Evolutionary conservation across 2,888 invertebrate species (phyloP).

Genomic region (Plebejus melissa): DNA sequence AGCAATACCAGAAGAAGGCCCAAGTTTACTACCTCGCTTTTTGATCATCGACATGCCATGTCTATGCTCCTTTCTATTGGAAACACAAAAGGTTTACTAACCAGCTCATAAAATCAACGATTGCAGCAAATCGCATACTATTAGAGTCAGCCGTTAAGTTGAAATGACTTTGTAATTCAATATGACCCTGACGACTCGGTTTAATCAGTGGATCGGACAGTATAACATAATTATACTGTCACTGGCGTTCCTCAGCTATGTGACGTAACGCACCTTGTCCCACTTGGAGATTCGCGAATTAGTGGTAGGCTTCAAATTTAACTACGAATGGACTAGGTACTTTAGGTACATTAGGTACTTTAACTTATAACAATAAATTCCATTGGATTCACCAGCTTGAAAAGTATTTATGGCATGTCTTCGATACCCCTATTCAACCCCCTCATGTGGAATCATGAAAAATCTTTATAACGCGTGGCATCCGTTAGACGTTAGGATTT

Average conservation of each 20-base stretch:
- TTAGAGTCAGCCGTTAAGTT: not conserved
- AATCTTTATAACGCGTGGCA: not conserved
- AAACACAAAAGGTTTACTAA: not conserved
- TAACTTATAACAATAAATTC: not conserved
- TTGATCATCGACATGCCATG: too few relatives aligned
- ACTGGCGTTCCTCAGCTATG: constrained; percentile 1
- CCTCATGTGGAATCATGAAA: not conserved
- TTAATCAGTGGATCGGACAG: constrained; percentile 13
- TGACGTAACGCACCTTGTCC: constrained; percentile 21
- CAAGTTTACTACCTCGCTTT: too few relatives aligned
- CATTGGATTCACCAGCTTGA: too few relatives aligned
- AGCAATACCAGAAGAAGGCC: not conserved
- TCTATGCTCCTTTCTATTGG: too few relatives aligned
- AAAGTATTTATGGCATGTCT: too few relatives aligned
- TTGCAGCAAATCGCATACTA: not conserved
- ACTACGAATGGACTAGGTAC: not conserved
- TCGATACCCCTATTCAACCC: too few relatives aligned
- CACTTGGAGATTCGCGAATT: constrained; percentile 1
- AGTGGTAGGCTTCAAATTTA: constrained; percentile 11
- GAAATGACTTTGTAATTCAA: not conserved
- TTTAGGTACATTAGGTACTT: not conserved
- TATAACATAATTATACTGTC: constrained; percentile 2
- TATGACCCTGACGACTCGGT: constrained; percentile 1
- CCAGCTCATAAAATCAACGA: not conserved
- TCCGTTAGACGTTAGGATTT: too few relatives aligned